Evolutionary conservation across 2,888 invertebrate species (phyloP), one percentile per base, ranked within the genome.

Genomic region (Drosophila hamatofila): DNA sequence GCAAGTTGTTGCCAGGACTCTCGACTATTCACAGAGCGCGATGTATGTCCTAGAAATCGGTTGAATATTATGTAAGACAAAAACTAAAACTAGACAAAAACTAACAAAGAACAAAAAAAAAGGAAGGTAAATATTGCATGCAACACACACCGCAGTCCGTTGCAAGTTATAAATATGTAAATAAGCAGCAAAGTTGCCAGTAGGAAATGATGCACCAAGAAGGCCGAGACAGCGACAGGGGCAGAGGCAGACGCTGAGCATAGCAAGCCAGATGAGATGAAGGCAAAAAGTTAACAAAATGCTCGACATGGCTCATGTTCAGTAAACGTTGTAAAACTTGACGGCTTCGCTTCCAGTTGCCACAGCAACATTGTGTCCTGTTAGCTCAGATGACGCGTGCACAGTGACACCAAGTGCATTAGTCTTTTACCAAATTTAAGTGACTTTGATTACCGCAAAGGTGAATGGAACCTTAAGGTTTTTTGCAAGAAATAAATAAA

Each of bases 121-220:
- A 21, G 8, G 8, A 12, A 81, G 74, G 69, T 77, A 58, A 63
- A 78, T 58, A 66, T 62, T 46, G 48, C 70, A 63, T 48, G 56
- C 42, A 16, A 35, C 64, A 52, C 60, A 49, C 57, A 54, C 37
- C 39, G 65, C 51, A 57, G 54, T 39, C 42, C 55, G 63, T 42
- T 70, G 59, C 61, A 75, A 79, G 75, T 79, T 87, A 86, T 88
- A 88, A 84, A 88, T 84, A 84, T 84, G 84, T 81, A 86, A 84
- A 84, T 84, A 88, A 79, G 87, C 72, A 89, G 72, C 80, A 84
- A 83, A 88, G 80, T 75, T 80, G 69, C 72, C 68, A 62, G 71
- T 75, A 59, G 75, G 61, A 78, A 65, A 69, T 69, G 64, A 74
- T 67, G 64, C 65, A 69, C 49, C 65, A 61, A 48, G 41, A 41